phyloP scores from a whole-genome alignment of 2,113 vertebrate species.

The Upupa epops region DNA sequence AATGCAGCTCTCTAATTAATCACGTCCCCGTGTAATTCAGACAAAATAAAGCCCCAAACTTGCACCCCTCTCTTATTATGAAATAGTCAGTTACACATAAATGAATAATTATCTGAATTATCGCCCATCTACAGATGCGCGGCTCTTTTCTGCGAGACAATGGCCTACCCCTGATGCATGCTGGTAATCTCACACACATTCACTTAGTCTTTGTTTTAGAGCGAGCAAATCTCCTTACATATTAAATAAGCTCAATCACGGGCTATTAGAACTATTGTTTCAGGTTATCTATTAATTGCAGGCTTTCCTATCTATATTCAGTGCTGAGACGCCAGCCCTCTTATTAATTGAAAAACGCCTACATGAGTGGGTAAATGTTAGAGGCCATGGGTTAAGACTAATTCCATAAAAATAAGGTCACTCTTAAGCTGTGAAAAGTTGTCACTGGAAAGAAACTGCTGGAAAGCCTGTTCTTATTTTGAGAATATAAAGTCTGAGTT shows the following conservation, averaged over 20 bases:
- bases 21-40: conserved; percentile 71
- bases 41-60: conserved; percentile 63
- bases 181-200: conserved; percentile 75
- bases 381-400: conserved; percentile 58
- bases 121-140: conserved; percentile 79
- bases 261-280: conserved; percentile 86
- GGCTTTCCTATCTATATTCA: conserved; percentile 60
- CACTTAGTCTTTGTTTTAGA: conserved; percentile 77
- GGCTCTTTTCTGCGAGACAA: conserved; percentile 76
- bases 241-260: conserved; percentile 72
- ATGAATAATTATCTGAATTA: conserved; percentile 78
- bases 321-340: conserved; percentile 36
- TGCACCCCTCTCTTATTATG: conserved; percentile 41
- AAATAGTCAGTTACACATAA: conserved; percentile 65
- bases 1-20: conserved; percentile 77
- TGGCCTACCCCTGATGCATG: conserved; percentile 61
- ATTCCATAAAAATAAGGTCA: conserved; percentile 39
- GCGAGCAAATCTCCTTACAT: conserved; percentile 78
- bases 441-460: conserved; percentile 32
- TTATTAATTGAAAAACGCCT: conserved; percentile 44
- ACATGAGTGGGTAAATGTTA: conserved; percentile 24
- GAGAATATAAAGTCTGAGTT: not conserved
- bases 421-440: conserved; percentile 3
- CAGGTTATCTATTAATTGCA: conserved; percentile 80
- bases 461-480: conserved; percentile 11